Conservation (phyloP, 2,888 invertebrate genomes). For the Eupithecia exiguata region DNA sequence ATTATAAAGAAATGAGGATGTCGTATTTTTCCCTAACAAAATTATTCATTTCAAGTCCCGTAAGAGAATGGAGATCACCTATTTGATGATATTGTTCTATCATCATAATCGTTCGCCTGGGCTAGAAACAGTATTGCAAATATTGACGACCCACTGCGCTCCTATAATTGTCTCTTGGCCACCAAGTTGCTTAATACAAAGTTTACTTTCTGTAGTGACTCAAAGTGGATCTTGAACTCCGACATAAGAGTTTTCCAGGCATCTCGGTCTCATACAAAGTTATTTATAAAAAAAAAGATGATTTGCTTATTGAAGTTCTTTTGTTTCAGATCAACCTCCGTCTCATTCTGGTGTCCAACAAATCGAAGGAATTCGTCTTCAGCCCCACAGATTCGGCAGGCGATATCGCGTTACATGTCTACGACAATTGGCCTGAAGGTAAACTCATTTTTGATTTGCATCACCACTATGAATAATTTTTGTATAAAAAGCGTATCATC, state of each 20-base stretch:
- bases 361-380: slow-evolving; percentile 99
- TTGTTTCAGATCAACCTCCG: slow-evolving; percentile 95
- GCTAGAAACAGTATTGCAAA: no score
- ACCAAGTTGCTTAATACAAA: no score
- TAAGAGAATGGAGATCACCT: background rate
- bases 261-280: no score
- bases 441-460: slow-evolving; percentile 2
- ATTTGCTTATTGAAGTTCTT: background rate
- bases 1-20: background rate
- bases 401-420: slow-evolving; percentile 99
- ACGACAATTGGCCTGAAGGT: slow-evolving; percentile 99
- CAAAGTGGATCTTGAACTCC: no score
- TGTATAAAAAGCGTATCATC: background rate
- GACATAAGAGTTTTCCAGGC: no score
- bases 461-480: background rate
- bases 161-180: no score
- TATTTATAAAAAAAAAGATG: no score
- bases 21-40: background rate
- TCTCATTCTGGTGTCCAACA: slow-evolving; percentile 99
- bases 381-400: slow-evolving; percentile 98
- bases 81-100: no score
- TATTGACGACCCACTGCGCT: no score
- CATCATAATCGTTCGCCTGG: no score
- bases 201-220: no score
- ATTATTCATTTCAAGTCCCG: background rate